Conservation (phyloP, 2,888 invertebrate species). For the Dicyrtomina minuta region DNA sequence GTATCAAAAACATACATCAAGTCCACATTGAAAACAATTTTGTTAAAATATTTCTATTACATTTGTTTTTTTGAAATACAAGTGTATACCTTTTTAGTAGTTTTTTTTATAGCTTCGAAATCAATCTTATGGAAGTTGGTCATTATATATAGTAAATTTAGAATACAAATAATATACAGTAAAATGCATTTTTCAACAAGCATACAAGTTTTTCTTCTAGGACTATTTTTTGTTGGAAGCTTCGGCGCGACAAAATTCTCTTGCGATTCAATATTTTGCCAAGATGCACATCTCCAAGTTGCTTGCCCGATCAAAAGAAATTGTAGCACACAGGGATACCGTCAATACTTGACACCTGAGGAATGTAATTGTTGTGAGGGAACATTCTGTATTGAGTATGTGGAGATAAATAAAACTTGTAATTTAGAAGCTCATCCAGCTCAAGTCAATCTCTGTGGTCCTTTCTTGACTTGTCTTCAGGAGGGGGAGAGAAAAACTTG, state of each 20-base stretch:
- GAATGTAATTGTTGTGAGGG: slow-evolving; percentile 48
- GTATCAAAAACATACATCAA: no score
- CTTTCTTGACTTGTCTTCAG: slow-evolving; percentile 40
- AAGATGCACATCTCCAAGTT: background rate
- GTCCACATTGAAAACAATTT: no score
- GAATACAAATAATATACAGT: no score
- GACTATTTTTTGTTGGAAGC: no score
- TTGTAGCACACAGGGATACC: slow-evolving; percentile 44
- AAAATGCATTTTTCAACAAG: no score
- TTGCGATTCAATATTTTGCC: slow-evolving; percentile 17
- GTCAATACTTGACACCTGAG: slow-evolving; percentile 46
- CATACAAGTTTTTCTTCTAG: no score
- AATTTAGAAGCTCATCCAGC: slow-evolving; percentile 23
- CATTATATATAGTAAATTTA: no score
- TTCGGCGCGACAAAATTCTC: background rate
- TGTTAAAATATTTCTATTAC: no score
- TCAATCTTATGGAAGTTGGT: no score
- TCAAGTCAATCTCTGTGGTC: slow-evolving; percentile 48
- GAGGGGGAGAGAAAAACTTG: slow-evolving; percentile 29
- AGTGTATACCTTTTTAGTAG: no score
- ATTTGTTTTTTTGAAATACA: no score
- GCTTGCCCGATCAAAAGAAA: slow-evolving; percentile 27
- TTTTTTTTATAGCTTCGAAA: no score
- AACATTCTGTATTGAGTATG: slow-evolving; percentile 46
- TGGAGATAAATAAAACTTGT: slow-evolving; percentile 44